Base-by-base conservation (phyloP, 2,888 invertebrate genomes). In the Polymixis lichenea region DNA sequence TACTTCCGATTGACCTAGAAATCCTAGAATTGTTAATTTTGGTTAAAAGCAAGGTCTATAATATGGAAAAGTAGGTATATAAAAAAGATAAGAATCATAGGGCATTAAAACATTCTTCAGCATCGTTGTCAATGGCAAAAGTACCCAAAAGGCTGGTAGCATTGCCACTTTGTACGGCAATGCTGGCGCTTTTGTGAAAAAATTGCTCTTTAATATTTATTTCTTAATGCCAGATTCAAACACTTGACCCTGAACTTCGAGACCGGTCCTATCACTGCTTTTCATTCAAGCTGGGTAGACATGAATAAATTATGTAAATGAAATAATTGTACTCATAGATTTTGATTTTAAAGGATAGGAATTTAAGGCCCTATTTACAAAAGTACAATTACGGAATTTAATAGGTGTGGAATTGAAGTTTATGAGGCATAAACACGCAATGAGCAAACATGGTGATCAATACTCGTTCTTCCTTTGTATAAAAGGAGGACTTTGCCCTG, bases 211-310 rank as follows among this genome's bases (percentile, higher is more conserved):
- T 7, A 13, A 69, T 51, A 51, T 67, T 71, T 68, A 67, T 64
- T 68, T 13, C n/a, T 25, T 68, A 28, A 22, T 65, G 66, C n/a
- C 49, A 51, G 7, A 38, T 1, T 25, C 13, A 8, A n/a, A 46
- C 19, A 32, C 9, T 56, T 74, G 56, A 58, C 72, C 56, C n/a
- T 49, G 56, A 72, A 56, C n/a, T 74, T n/a, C 19, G 13, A 46
- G 19, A 32, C 43, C n/a, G 3, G 28, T 55, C 5, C 9, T 46
- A 49, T 32, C 49, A 49, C 32, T 49, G 32, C 46, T 28, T 49
- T 32, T 32, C 8, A 17, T 69, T n/a, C 9, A 32, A 17, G 17
- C 28, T 53, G 4, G 15, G 15, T 17, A 9, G 17, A 1, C 22
- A 53, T 43, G 9, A 68, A 70, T 17, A 71, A 38, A 28, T 28